Percentiles rank a stretch among this genome's conserved stretches.
phyloP scores from a whole-genome alignment of 2,113 vertebrate species.

The Natator depressus region DNA sequence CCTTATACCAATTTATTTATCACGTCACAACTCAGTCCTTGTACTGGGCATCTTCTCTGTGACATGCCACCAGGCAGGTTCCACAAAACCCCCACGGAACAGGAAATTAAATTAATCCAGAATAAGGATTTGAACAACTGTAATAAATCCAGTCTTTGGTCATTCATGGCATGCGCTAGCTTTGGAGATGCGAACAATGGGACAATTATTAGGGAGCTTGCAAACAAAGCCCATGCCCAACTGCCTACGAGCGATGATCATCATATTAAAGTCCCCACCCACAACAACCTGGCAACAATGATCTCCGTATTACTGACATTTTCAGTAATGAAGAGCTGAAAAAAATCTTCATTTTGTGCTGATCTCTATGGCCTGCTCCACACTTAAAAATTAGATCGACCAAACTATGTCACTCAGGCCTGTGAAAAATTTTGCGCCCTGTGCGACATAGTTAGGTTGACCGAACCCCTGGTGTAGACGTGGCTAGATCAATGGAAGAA shows the following conservation, averaged over 20 bases:
- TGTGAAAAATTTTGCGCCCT: no score
- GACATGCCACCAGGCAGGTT: slow-evolving; percentile 18
- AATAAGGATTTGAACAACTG: neutral
- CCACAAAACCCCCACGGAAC: slow-evolving; percentile 49
- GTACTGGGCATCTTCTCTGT: slow-evolving; percentile 13
- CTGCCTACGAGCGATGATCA: neutral
- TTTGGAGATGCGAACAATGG: slow-evolving; percentile 6
- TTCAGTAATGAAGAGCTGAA: neutral
- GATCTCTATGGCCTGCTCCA: neutral
- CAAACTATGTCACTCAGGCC: no score
- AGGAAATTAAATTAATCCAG: neutral
- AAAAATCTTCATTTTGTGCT: neutral
- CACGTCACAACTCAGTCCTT: slow-evolving; percentile 62
- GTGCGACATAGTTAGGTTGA: no score
- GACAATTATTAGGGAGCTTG: slow-evolving; percentile 31
- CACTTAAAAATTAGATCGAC: neutral
- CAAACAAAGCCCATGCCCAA: neutral
- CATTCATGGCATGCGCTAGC: neutral
- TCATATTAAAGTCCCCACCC: neutral
- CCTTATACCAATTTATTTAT: slow-evolving; percentile 41
- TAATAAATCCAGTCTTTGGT: slow-evolving; percentile 43
- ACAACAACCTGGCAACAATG: neutral
- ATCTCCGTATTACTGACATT: neutral
- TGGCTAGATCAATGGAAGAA: no score
- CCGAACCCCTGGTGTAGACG: no score